phyloP scores from a whole-genome alignment of 2,113 vertebrate species.

The Smithornis capensis region DNA sequence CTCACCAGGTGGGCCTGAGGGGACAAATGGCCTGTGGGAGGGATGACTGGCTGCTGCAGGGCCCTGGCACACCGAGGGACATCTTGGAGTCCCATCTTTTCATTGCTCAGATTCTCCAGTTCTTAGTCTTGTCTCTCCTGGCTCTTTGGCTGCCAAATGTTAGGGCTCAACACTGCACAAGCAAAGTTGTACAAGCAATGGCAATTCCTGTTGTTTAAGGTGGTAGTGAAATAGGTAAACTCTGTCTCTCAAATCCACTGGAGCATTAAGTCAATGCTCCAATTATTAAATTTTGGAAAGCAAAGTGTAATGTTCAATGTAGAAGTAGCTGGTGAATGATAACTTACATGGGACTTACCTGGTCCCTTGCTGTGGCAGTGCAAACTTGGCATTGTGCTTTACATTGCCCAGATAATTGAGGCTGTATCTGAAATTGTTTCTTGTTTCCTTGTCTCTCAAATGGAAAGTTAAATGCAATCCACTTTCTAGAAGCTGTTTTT shows the following conservation, averaged over 20 bases:
- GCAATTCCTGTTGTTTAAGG: neutral
- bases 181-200: no score
- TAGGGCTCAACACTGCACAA: neutral
- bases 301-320: neutral
- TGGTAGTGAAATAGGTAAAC: neutral
- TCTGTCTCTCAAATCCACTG: neutral
- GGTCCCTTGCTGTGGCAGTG: neutral
- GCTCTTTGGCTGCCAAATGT: neutral
- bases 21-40: neutral
- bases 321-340: neutral
- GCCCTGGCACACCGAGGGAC: neutral
- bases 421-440: neutral
- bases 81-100: neutral
- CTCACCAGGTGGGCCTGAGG: accelerated
- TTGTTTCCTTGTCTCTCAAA: neutral
- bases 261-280: neutral
- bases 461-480: constrained; percentile 7
- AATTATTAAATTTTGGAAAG: neutral
- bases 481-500: constrained; percentile 10
- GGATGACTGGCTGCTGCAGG: neutral
- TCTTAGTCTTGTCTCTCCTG: neutral
- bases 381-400: neutral
- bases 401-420: neutral
- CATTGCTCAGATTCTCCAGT: neutral
- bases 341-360: neutral